Conservation (phyloP, 2,797 vertebrate species). For the Oryzias dopingdopingensis region DNA sequence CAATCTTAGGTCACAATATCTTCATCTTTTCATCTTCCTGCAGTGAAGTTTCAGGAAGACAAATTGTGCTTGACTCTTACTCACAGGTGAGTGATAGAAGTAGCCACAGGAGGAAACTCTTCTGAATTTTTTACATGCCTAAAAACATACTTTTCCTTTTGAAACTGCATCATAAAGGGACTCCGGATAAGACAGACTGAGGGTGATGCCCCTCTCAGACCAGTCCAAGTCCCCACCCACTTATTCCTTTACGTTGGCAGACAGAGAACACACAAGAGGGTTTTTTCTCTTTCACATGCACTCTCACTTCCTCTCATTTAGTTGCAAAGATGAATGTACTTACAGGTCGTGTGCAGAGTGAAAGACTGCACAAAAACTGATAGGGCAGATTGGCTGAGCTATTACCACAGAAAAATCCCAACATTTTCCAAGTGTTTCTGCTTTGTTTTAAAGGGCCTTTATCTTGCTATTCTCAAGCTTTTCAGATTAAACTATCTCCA, state of each 20-base stretch:
- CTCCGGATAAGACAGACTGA: constrained; percentile 39
- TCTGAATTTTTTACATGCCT: constrained; percentile 52
- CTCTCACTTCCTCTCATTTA: constrained; percentile 66
- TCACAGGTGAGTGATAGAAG: constrained; percentile 24
- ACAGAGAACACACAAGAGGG: constrained; percentile 46
- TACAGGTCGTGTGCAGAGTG: constrained; percentile 22
- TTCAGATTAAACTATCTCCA: too few species aligned
- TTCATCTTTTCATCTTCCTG: too few species aligned
- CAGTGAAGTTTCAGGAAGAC: too few species aligned
- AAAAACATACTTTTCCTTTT: constrained; percentile 49
- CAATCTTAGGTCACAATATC: too few species aligned
- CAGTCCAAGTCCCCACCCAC: constrained; percentile 65
- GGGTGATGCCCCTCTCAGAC: constrained; percentile 53
- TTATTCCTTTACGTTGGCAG: constrained; percentile 67
- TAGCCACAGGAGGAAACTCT: constrained; percentile 53
- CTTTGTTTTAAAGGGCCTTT: too few species aligned
- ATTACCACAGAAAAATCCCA: background rate
- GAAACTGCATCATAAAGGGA: constrained; percentile 40
- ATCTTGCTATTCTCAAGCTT: too few species aligned
- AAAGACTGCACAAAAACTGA: constrained; percentile 15
- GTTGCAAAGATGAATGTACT: constrained; percentile 21
- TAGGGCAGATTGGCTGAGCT: constrained; percentile 6
- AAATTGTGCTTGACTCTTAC: constrained; percentile 2
- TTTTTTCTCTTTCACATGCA: constrained; percentile 59
- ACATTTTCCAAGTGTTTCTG: too few species aligned